Evolutionary conservation across 2,888 invertebrate genomes (phyloP), one percentile per base, ranked within the genome.

Genomic region (Chouioia cunea): DNA sequence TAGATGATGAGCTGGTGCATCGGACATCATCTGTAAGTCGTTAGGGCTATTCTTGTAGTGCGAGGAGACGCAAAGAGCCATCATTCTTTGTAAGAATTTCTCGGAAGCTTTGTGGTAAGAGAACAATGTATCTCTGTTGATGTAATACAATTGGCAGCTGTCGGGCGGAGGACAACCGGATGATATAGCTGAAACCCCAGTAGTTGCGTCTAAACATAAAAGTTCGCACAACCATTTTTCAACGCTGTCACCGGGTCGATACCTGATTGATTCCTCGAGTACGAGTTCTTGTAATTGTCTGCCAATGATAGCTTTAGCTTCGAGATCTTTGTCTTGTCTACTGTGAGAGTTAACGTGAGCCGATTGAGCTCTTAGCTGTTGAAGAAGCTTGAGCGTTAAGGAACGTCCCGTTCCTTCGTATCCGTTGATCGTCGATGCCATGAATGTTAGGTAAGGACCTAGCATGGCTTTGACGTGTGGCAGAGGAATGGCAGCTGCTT

Each of bases 41-140:
- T 99, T 98, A 0, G 99, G 99, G 68, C 95, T 95, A 88, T 99
- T 99, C 92, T 99, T 99, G 85, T 99, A 99, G 88, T 99, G 99
- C 6, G 99, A 98, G 0, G 99, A 92, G 0, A 99, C 99, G 83
- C 97, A 98, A 53, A 99, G 91, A 15, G 96, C 91, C 76, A 99
- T 96, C 12, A 99, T 84, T 71, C 95, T 89, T 79, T 98, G 97
- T 12, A 99, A 88, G 86, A 99, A 99, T 2, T 92, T 90, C 86
- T 96, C 96, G 0, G 96, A 94, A 0, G 97, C 97, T 81, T 93
- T 93, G 82, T 99, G 97, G 85, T 96, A 99, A 66, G 97, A 97
- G 87, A 99, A 99, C 36, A 99, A 86, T 0, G 98, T 97, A 85
- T 99, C 99, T 71, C 97, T 88, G 82, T 91, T 94, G 68, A 96